These are phyloP conservation scores for Polypterus senegalus DNA, from an alignment of 2,113 vertebrate species.

Conservation along the genomic window DNA sequence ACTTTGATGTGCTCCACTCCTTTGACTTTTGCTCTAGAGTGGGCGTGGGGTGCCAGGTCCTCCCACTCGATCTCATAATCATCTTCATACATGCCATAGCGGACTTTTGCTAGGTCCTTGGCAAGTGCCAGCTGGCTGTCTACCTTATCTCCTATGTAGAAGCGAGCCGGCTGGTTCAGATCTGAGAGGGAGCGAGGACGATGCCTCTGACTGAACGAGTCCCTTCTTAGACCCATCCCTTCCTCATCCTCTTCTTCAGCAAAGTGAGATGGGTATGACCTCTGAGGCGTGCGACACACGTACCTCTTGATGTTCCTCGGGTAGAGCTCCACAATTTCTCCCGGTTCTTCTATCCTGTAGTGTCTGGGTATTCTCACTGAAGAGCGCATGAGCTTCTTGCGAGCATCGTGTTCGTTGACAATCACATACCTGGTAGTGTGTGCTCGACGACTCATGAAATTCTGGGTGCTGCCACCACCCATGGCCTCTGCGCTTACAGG, in stretches of 20 bases:
- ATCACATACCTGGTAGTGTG: conserved; percentile 60
- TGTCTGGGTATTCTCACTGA: conserved; percentile 57
- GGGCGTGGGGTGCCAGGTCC: conserved; percentile 28
- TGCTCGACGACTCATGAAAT: conserved; percentile 38
- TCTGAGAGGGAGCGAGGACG: conserved; percentile 58
- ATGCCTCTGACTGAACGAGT: conserved; percentile 27
- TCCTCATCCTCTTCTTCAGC: conserved; percentile 61
- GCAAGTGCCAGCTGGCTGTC: conserved; percentile 34
- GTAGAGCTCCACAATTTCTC: conserved; percentile 57
- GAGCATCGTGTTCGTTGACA: conserved; percentile 60
- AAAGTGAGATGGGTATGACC: conserved; percentile 47
- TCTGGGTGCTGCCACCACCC: conserved; percentile 29
- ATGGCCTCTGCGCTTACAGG: conserved; percentile 34
- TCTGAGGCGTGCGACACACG: conserved; percentile 28
- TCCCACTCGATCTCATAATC: conserved; percentile 35
- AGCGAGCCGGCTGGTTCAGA: conserved; percentile 49
- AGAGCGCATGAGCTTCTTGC: conserved; percentile 47
- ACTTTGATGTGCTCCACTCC: conserved; percentile 41
- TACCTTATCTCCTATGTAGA: conserved; percentile 53
- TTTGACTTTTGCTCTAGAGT: conserved; percentile 38
- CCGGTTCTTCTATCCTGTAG: conserved; percentile 46
- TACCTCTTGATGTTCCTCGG: conserved; percentile 53
- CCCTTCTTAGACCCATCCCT: conserved; percentile 29
- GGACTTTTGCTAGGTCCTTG: conserved; percentile 31
- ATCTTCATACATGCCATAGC: conserved; percentile 37